These are phyloP conservation scores for Camarhynchus parvulus DNA, from an alignment of 2,113 vertebrate species.

Conservation along the genomic window DNA sequence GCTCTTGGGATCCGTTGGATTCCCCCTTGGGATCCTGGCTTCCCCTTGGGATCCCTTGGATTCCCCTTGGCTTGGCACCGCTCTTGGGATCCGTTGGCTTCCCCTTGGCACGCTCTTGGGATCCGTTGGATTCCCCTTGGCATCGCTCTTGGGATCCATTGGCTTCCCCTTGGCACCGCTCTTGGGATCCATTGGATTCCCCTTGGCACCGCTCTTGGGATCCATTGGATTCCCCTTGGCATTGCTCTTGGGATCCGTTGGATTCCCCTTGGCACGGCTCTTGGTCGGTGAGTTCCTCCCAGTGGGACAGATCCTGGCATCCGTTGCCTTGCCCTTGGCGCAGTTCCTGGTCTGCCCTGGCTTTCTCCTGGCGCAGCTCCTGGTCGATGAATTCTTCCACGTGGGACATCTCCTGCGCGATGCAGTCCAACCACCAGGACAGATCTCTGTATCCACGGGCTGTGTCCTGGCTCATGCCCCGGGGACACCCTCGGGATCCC, in stretches of 20 bases:
- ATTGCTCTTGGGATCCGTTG: accelerated
- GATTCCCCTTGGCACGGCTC: accelerated
- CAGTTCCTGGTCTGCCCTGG: not conserved
- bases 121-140: accelerated
- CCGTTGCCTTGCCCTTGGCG: not conserved
- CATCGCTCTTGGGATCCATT: accelerated
- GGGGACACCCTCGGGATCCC: not conserved
- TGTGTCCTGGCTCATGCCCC: not conserved
- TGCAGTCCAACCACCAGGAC: accelerated
- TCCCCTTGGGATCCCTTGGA: not conserved
- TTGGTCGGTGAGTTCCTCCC: not conserved
- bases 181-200: accelerated
- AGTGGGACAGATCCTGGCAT: accelerated
- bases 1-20: accelerated
- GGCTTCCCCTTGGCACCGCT: not conserved
- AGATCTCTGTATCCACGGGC: accelerated
- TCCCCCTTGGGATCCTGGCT: not conserved
- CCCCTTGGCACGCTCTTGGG: not conserved
- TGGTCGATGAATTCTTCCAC: not conserved
- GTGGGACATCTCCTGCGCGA: not conserved
- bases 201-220: not conserved
- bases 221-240: accelerated
- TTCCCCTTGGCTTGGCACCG: accelerated
- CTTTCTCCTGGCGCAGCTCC: not conserved
- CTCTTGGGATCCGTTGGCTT: accelerated